phyloP scores from a whole-genome alignment of 2,113 vertebrate species.

The Plestiodon gilberti region DNA sequence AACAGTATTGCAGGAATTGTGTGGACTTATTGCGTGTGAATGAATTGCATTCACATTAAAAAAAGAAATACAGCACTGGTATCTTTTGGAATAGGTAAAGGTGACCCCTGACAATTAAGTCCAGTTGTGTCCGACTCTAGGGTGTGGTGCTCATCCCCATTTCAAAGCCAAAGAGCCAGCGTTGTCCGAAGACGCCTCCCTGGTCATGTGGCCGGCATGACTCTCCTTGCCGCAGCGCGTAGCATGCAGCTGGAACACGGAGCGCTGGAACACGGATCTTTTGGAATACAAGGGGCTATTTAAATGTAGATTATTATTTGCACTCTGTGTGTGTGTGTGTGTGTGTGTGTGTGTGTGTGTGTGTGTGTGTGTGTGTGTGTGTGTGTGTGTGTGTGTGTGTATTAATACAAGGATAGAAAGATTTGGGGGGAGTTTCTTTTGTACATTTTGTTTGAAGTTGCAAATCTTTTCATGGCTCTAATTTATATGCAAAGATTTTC shows the following conservation, averaged over 20 bases:
- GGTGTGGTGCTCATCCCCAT: too few relatives aligned
- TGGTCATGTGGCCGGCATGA: too few relatives aligned
- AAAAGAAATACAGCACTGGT: slow-evolving; percentile 2
- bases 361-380: too few relatives aligned
- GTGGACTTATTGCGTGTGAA: slow-evolving; percentile 8
- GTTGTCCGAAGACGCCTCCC: too few relatives aligned
- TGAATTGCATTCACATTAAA: slow-evolving; percentile 43
- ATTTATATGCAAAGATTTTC: slow-evolving; percentile 74
- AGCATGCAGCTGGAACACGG: too few relatives aligned
- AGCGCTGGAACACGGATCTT: too few relatives aligned
- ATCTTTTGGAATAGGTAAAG: slow-evolving; percentile 29
- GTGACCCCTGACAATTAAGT: too few relatives aligned
- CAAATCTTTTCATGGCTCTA: slow-evolving; percentile 70
- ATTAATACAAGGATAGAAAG: slow-evolving; percentile 40
- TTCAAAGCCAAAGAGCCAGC: too few relatives aligned
- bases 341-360: background rate
- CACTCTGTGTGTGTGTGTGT: slow-evolving; percentile 41
- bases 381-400: background rate
- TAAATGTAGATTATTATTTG: slow-evolving; percentile 75
- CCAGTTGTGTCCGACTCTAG: too few relatives aligned
- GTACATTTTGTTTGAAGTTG: slow-evolving; percentile 65
- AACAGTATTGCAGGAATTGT: background rate
- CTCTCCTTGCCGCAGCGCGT: too few relatives aligned
- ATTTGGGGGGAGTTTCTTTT: slow-evolving; percentile 16
- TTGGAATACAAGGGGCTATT: slow-evolving; percentile 56